Conservation (phyloP, 2,113 vertebrate genomes). For the Suricata suricatta region DNA sequence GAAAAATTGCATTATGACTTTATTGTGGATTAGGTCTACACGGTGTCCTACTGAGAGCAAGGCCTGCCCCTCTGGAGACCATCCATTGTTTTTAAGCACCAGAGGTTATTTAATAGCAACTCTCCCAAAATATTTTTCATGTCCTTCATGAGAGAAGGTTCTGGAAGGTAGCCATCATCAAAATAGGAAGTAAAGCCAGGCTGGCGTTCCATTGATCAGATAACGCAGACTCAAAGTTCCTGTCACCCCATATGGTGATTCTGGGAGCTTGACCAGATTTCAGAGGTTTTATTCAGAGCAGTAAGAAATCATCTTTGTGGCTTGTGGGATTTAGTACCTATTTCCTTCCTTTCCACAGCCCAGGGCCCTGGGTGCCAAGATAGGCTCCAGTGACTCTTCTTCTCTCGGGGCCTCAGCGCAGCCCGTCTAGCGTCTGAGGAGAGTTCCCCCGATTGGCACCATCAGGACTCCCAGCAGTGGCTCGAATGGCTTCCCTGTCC, state of each 20-base stretch:
- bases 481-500: rapidly evolving
- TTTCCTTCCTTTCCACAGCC: background rate
- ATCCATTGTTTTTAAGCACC: conserved; percentile 3
- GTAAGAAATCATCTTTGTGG: conserved; percentile 59
- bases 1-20: background rate
- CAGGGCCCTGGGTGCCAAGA: background rate
- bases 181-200: conserved; percentile 63
- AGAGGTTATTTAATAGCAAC: conserved; percentile 44
- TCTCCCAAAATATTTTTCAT: conserved; percentile 38
- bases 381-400: background rate
- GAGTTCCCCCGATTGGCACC: background rate
- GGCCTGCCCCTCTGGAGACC: background rate
- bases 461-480: background rate
- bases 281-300: conserved; percentile 6
- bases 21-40: background rate
- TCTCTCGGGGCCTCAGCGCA: background rate
- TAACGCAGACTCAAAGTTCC: conserved; percentile 48
- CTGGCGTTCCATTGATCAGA: conserved; percentile 59
- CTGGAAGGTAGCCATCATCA: conserved; percentile 63
- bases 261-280: conserved; percentile 45
- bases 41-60: background rate
- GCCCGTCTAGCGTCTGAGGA: background rate
- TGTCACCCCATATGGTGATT: conserved; percentile 34
- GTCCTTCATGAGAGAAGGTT: conserved; percentile 41
- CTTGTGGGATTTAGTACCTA: conserved; percentile 49